Evolutionary conservation across 2,888 invertebrate genomes (phyloP).

Genomic region (Hybos culiciformis): DNA sequence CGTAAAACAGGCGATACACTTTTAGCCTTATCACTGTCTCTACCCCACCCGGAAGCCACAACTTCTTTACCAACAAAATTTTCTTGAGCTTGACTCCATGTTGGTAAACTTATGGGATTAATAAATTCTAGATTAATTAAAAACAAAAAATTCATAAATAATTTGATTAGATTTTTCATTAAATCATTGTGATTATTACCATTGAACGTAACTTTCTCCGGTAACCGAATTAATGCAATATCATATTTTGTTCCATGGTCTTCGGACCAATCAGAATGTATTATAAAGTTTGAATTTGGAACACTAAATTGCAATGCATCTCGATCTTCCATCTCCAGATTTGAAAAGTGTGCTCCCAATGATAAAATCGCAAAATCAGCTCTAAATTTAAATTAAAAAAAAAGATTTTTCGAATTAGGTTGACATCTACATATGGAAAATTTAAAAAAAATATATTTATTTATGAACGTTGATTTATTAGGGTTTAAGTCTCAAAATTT

Average conservation of each 20-base stretch:
- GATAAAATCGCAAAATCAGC: slow-evolving; percentile 29
- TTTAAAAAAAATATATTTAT: too few species aligned
- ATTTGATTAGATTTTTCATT: neutral
- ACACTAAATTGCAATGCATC: slow-evolving; percentile 34
- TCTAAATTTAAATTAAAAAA: slow-evolving; percentile 13
- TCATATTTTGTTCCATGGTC: slow-evolving; percentile 29
- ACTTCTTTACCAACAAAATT: slow-evolving; percentile 30
- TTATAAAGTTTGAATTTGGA: slow-evolving; percentile 25
- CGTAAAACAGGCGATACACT: slow-evolving; percentile 25
- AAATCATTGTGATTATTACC: slow-evolving; percentile 19
- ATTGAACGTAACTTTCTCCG: slow-evolving; percentile 26
- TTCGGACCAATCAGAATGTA: slow-evolving; percentile 32
- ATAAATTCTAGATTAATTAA: slow-evolving; percentile 29
- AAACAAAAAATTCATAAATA: slow-evolving; percentile 1
- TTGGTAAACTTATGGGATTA: slow-evolving; percentile 31
- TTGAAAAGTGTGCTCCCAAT: slow-evolving; percentile 31
- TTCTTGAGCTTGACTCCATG: slow-evolving; percentile 25
- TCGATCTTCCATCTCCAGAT: slow-evolving; percentile 29
- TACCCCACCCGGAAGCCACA: slow-evolving; percentile 39
- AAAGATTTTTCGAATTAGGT: too few species aligned
- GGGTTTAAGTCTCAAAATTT: too few species aligned
- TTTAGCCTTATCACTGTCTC: slow-evolving; percentile 19
- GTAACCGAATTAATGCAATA: slow-evolving; percentile 29
- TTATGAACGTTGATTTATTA: too few species aligned
- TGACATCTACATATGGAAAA: too few species aligned